Evolutionary conservation across 2,113 vertebrate species (phyloP), one percentile per base, ranked within the genome.

Genomic region (Lichenostomus cassidix): DNA sequence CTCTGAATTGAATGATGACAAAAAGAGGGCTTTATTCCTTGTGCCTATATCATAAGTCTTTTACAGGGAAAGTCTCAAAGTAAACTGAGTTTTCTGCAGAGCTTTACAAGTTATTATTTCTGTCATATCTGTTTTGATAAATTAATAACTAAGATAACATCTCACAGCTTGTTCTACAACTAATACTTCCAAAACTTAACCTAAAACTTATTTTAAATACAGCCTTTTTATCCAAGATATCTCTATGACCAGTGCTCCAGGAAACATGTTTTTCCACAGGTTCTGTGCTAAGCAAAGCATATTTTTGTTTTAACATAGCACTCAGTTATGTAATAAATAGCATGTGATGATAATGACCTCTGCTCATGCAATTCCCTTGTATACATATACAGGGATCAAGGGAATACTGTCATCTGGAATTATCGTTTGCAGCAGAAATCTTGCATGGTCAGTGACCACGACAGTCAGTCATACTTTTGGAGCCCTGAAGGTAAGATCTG

Each of bases 351-450:
- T 95, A 97, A 96, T 53, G 37, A 97, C 94, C 97, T 98, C 91
- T 90, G 73, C 69, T 97, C 83, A 46, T 96, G 67, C 86, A 97
- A 90, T 93, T 98, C 63, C 91, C 94, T 97, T 56, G 20, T 79
- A 92, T 83, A 95, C 78, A 94, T 79, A 94, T 47, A 92, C 71
- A 92, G 69, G 92, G 96, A 94, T 76, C 91, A 89, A 94, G 92
- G 84, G 88, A 97, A 97, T 96, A 75, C 95, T 98, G 98, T 98
- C 98, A 98, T 93, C 83, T 94, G 94, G 91, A 98, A 98, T 98
- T 97, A 98, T 52, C 96, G 81, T 97, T 97, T 91, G 76, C 91
- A 96, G 85, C 52, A 96, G 77, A 95, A 96, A 77, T 94, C 69
- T 95, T 97, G 96, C 94, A 95, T 89, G 96, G 94, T 96, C 96